Evolutionary conservation across 2,888 invertebrate species (phyloP), one percentile per base, ranked within the genome.

Genomic region (Spisula solida): DNA sequence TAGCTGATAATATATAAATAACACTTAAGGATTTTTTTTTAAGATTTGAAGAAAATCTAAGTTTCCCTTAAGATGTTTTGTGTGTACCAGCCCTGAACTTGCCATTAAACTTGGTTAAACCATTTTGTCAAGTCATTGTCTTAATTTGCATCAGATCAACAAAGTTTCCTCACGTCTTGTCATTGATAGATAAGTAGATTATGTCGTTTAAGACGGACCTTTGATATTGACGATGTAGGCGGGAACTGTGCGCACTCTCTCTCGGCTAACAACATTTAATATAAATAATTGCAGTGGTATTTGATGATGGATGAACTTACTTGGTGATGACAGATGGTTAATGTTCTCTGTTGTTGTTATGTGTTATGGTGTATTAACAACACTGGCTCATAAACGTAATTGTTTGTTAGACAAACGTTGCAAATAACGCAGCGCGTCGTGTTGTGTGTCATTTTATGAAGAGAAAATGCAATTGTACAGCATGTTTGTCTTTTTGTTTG

Each of bases 121-220:
- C 60, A 66, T 66, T 75, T 75, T 75, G 75, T 31, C 75, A 31
- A 75, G 34, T 75, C 75, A 75, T 75, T 75, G 75, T 75, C 75
- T 31, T 75, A 31, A 75, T 75, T 75, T 75, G 12, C 34, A 75
- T 75, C 12, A 12, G 25, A 2, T 66, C 5, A 25, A 25, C 60
- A 66, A 12, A n/a, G n/a, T 66, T 66, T 25, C 25, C 12, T 25
- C 60, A 66, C 25, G 60, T 66, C n/a, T 41, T 60, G 31, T 34
- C 31, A 75, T 75, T 75, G 75, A 75, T 75, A 75, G 16, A 34
- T 31, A 14, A 12, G 75, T 31, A 60, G 34, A 31, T 70, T 31
- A 41, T 41, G 41, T 41, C 10, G 75, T 34, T 75, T 34, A 18
- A 31, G 60, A 51, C 25, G 25, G 25, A 66, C 60, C 60, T 66